These are phyloP conservation scores for Calephelis virginiensis DNA, from an alignment of 1,140 invertebrate species.

Conservation along the genomic window DNA sequence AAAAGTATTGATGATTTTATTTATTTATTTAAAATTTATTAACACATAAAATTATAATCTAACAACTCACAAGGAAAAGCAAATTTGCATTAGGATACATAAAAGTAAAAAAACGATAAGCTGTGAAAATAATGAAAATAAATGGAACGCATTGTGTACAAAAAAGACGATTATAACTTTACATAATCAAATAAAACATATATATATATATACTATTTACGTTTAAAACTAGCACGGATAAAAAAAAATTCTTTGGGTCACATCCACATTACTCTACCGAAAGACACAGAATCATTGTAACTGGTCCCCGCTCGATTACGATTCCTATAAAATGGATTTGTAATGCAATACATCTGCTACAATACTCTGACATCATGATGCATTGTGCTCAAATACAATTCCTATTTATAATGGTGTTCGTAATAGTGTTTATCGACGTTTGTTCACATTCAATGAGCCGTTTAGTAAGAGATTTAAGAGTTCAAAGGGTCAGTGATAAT, in stretches of 20 bases:
- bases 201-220: too few species aligned
- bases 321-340: slow-evolving; percentile 64
- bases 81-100: too few species aligned
- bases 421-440: slow-evolving; percentile 51
- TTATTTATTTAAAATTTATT: too few species aligned
- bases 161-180: too few species aligned
- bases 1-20: too few species aligned
- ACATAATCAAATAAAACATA: too few species aligned
- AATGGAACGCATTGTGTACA: too few species aligned
- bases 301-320: slow-evolving; percentile 48
- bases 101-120: too few species aligned
- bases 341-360: slow-evolving; percentile 72
- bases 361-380: slow-evolving; percentile 61
- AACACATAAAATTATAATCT: too few species aligned
- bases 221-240: too few species aligned
- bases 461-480: slow-evolving; percentile 28
- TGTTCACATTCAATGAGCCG: slow-evolving; percentile 42
- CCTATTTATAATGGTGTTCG: slow-evolving; percentile 57
- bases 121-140: too few species aligned
- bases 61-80: too few species aligned
- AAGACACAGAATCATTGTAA: slow-evolving; percentile 16
- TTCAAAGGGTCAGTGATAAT: background rate
- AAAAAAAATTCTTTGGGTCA: background rate
- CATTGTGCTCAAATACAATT: slow-evolving; percentile 50
- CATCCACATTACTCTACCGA: slow-evolving; percentile 36